phyloP scores from a whole-genome alignment of 2,797 vertebrate species.

The Sebastes taczanowskii region DNA sequence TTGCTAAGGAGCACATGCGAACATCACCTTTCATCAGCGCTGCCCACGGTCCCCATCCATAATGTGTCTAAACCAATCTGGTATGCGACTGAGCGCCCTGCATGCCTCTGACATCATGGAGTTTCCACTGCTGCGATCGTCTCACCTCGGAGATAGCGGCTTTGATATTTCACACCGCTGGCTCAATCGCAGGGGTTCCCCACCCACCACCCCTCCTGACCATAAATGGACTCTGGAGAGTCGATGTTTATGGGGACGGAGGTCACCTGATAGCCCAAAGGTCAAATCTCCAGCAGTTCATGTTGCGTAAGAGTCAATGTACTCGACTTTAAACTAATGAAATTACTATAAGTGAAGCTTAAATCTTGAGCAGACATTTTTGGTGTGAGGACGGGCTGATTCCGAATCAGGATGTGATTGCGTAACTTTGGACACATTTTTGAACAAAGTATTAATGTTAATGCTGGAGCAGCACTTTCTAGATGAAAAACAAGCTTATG shows the following conservation, averaged over 20 bases:
- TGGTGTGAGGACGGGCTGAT: not conserved
- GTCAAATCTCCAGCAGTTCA: slow-evolving; percentile 39
- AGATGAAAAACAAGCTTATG: not conserved
- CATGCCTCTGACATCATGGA: slow-evolving; percentile 78
- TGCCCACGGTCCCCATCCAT: slow-evolving; percentile 30
- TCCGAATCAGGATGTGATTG: not conserved
- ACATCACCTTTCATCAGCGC: slow-evolving; percentile 59
- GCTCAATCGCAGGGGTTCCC: slow-evolving; percentile 72
- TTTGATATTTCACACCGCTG: slow-evolving; percentile 73
- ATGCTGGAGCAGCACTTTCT: not conserved
- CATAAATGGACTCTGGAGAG: slow-evolving; percentile 66
- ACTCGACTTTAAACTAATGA: not conserved
- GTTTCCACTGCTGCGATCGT: slow-evolving; percentile 74
- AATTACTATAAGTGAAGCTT: not conserved
- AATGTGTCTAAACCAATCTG: slow-evolving; percentile 64
- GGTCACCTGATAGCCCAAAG: slow-evolving; percentile 47
- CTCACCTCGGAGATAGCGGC: slow-evolving; percentile 55
- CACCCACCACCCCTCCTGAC: slow-evolving; percentile 66
- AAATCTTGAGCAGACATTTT: not conserved
- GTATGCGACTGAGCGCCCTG: slow-evolving; percentile 48
- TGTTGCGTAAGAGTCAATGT: slow-evolving; percentile 8
- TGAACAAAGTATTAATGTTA: not conserved
- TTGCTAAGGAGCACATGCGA: slow-evolving; percentile 40
- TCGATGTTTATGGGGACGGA: slow-evolving; percentile 43
- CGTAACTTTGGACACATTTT: not conserved